Conservation (phyloP, 2,888 invertebrate species). For the Brachyptera risi region DNA sequence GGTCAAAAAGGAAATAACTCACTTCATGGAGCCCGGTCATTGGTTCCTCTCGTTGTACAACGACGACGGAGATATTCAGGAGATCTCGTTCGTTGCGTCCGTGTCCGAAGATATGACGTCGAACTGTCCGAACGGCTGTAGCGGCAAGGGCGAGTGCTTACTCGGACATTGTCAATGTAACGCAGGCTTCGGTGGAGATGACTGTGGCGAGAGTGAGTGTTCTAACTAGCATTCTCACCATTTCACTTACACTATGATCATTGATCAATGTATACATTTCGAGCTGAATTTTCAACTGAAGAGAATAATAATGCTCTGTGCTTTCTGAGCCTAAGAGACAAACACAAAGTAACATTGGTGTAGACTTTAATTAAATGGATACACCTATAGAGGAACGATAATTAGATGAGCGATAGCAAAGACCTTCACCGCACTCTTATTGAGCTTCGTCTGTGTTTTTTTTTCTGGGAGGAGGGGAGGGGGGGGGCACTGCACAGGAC, state of each 20-base stretch:
- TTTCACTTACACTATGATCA: neutral
- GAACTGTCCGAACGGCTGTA: slow-evolving; percentile 94
- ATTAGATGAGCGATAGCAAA: too few relatives aligned
- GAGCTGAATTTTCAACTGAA: too few relatives aligned
- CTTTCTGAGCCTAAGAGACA: too few relatives aligned
- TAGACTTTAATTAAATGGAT: too few relatives aligned
- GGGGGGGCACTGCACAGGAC: too few relatives aligned
- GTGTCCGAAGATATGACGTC: slow-evolving; percentile 90
- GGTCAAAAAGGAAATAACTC: slow-evolving; percentile 86
- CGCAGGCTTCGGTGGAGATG: slow-evolving; percentile 93
- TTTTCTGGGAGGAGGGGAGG: too few relatives aligned
- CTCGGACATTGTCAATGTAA: slow-evolving; percentile 95
- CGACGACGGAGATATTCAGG: slow-evolving; percentile 88
- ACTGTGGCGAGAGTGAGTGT: slow-evolving; percentile 90
- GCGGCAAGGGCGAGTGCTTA: slow-evolving; percentile 93
- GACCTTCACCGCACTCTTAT: too few relatives aligned
- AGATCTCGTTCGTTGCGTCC: slow-evolving; percentile 77
- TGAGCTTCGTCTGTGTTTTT: too few relatives aligned
- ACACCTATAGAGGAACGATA: too few relatives aligned
- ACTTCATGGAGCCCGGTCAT: slow-evolving; percentile 93
- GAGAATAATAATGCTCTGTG: too few relatives aligned
- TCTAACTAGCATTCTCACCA: neutral
- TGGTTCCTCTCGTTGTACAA: slow-evolving; percentile 97
- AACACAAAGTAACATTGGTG: too few relatives aligned
- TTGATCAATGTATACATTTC: too few relatives aligned